Base-by-base conservation (phyloP, 2,888 invertebrate species). In the Microplitis deprimator region DNA sequence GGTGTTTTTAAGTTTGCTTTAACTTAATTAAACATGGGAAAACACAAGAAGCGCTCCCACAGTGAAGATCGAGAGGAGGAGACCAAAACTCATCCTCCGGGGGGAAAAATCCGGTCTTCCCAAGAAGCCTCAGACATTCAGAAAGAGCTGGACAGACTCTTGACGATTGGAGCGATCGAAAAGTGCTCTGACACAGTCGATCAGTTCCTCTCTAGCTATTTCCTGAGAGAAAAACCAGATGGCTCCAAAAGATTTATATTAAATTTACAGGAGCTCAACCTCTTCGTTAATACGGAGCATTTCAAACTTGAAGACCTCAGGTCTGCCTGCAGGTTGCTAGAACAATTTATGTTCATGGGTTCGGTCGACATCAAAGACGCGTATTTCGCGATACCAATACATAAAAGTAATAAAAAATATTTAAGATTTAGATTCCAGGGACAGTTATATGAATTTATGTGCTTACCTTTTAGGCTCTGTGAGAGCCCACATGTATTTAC, bases 401-500 rank as follows among this genome's bases (percentile, higher is more conserved):
- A 65, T 4, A 65, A 65, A 17, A 16, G 17, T n/a, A 70, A 29
- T 8, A 70, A 17, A 60, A 70, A 70, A 20, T 70, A 59, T 60
- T 60, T 70, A 60, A 59, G 60, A n/a, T 70, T 70, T 59, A 59
- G 6, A 20, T 70, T 70, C 17, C 13, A 29, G 59, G 8, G 10
- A 13, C 10, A 60, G 29, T 59, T 70, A 29, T 70, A 20, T 29
- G 59, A 70, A 60, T 70, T 59, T 29, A 69, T 10, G 16, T 69
- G 69, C 20, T 59, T 69, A 59, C 17, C 50, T 7, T 69, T 69
- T 59, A 50, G 69, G 0, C 20, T 79, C 4, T 76, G 73, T 67
- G 60, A 59, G 8, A 65, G 69, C 10, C 77, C 77, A 13, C 71
- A 74, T 59, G 50, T 79, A 5, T 77, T 75, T 41, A 79, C 78